Conservation (phyloP, 64 coral and sea anemone species). For the Actinia tenebrosa region DNA sequence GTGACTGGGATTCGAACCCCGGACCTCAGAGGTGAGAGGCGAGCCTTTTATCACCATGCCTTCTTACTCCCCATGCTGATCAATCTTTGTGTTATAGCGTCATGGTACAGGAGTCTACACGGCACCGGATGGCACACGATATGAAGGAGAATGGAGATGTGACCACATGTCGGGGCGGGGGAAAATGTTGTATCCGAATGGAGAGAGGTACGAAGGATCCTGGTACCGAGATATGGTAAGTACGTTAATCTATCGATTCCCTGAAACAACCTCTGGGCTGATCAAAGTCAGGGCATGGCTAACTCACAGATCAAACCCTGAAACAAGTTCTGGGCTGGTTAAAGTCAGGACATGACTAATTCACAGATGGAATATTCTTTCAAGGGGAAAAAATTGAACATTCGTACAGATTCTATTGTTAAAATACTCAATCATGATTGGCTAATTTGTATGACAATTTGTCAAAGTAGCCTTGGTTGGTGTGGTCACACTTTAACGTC, state of each 20-base stretch:
- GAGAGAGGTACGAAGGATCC: slow-evolving; percentile 73
- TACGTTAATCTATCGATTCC: background rate
- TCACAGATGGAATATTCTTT: background rate
- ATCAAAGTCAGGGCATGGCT: background rate
- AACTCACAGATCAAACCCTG: background rate
- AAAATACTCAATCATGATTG: no score
- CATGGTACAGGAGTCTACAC: slow-evolving; percentile 56
- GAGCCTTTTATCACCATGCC: no score
- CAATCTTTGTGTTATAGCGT: slow-evolving; percentile 31
- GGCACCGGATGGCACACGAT: slow-evolving; percentile 57
- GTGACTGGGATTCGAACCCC: no score
- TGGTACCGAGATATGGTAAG: slow-evolving; percentile 84
- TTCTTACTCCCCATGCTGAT: no score
- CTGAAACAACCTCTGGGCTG: background rate
- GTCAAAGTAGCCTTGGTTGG: no score
- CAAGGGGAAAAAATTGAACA: no score
- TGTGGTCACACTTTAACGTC: no score
- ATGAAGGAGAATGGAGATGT: slow-evolving; percentile 78
- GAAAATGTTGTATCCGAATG: slow-evolving; percentile 70
- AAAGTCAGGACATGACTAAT: no score
- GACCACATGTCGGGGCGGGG: slow-evolving; percentile 83
- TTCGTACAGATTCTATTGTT: no score
- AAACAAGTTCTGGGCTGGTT: no score
- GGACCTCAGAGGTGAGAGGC: no score
- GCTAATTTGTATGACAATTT: no score